Evolutionary conservation across 37 sponge, comb jelly and placozoan species (phyloP), one percentile per base, ranked within the genome.

Genomic region (Corticium candelabrum): DNA sequence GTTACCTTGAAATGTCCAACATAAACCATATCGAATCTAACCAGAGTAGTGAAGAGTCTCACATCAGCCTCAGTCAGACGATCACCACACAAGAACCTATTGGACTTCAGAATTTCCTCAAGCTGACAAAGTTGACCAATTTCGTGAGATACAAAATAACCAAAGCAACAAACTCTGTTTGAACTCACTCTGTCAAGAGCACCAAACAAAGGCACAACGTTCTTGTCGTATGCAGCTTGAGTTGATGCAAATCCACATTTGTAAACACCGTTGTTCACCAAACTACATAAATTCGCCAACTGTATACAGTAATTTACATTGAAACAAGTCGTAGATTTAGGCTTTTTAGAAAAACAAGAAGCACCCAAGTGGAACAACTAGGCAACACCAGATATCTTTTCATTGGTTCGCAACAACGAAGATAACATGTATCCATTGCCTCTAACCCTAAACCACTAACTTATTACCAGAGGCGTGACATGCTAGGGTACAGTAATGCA

Each of bases 211-310:
- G 85, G 93, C 7, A 76, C 56, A 38, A 95, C 96, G 4, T 83
- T 87, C 41, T 38, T 80, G 68, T 95, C 93, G 39, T 95, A 95
- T 0, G 90, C 82, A 32, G 89, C 90, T 40, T 95, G 96, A n/a
- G 76, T 82, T 0, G 88, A 87, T 39, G 96, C 96, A 89, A 92
- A 92, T 30, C 96, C 96, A 37, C 87, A 76, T 30, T 83, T 74
- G 40, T 95, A 95, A 74, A 95, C 96, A 31, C 90, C 93, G 86
- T 86, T 89, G 77, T 95, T 95, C 70, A 93, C 85, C 27, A 86
- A 82, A 76, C 92, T 90, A 68, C 37, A 78, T 38, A 5, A 43
- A 11, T n/a, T n/a, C n/a, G n/a, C n/a, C n/a, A n/a, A n/a, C n/a
- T n/a, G n/a, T n/a, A n/a, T n/a, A n/a, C n/a, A n/a, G n/a, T n/a